Conservation (phyloP, 2,888 invertebrate genomes). For the Metallyticus violacea region DNA sequence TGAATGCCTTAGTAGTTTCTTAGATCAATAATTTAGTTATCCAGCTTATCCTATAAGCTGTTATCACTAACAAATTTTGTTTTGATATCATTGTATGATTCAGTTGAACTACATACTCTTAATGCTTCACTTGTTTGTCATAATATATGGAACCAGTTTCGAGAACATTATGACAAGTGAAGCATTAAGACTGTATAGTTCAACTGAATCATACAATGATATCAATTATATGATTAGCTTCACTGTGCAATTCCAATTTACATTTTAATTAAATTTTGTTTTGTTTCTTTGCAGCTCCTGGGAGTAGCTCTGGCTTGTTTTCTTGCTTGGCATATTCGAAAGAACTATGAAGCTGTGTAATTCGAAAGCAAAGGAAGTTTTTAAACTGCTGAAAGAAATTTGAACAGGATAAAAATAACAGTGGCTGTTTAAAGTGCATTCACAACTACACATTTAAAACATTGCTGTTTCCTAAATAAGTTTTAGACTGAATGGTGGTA, state of each 20-base stretch:
- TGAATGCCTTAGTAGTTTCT: too few species aligned
- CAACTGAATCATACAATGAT: too few species aligned
- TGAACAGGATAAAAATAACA: background rate
- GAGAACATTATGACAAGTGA: too few species aligned
- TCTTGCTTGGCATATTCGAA: constrained; percentile 78
- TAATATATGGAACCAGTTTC: too few species aligned
- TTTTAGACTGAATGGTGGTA: background rate
- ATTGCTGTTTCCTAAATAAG: background rate
- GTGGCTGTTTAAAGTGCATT: background rate
- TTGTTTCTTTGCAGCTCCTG: constrained; percentile 60
- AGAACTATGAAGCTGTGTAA: constrained; percentile 27
- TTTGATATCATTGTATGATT: too few species aligned
- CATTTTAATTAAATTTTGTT: background rate
- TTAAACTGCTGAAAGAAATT: background rate
- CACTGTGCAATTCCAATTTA: background rate
- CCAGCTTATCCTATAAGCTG: too few species aligned
- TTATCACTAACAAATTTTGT: too few species aligned
- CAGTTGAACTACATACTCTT: too few species aligned
- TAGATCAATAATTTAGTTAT: too few species aligned
- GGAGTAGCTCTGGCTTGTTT: constrained; percentile 88
- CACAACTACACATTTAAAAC: background rate
- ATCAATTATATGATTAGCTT: too few species aligned
- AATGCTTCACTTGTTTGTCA: too few species aligned
- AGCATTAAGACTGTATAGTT: too few species aligned
- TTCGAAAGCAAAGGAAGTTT: background rate